Percentiles rank a stretch among this genome's conserved stretches.
Conservation (phyloP, 2,888 invertebrate genomes). For the Chloroclysta siterata region DNA sequence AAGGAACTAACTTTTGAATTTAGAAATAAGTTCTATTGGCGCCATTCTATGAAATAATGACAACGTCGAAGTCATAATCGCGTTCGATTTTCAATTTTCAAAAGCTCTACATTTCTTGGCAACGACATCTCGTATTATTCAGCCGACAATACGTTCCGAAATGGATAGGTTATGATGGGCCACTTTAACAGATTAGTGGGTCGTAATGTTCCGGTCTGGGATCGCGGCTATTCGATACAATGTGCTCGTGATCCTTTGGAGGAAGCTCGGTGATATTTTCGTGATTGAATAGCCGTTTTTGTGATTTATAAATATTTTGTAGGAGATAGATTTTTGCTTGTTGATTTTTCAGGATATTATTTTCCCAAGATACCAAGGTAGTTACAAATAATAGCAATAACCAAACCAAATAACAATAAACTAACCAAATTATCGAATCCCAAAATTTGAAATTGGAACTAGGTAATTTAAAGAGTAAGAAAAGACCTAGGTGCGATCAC, state of each 20-base stretch:
- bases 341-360: not conserved
- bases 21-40: too few relatives aligned
- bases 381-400: too few relatives aligned
- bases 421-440: too few relatives aligned
- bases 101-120: slow-evolving; percentile 12
- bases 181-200: slow-evolving; percentile 71
- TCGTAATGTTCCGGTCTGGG: slow-evolving; percentile 60
- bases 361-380: not conserved
- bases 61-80: not conserved
- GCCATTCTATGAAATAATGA: not conserved
- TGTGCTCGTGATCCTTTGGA: slow-evolving; percentile 44
- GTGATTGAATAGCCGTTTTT: slow-evolving; percentile 58
- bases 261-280: slow-evolving; percentile 57
- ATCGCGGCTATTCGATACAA: slow-evolving; percentile 49
- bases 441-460: too few relatives aligned
- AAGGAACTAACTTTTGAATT: too few relatives aligned
- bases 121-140: slow-evolving; percentile 46
- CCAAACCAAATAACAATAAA: too few relatives aligned
- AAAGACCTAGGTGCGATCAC: too few relatives aligned
- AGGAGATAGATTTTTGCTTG: not conserved
- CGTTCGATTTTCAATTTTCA: slow-evolving; percentile 22
- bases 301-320: slow-evolving; percentile 25
- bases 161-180: slow-evolving; percentile 51
- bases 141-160: slow-evolving; percentile 54
- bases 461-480: too few relatives aligned